These are phyloP conservation scores for Drosophila histrio DNA, from an alignment of 2,888 invertebrate species.

Conservation along the genomic window DNA sequence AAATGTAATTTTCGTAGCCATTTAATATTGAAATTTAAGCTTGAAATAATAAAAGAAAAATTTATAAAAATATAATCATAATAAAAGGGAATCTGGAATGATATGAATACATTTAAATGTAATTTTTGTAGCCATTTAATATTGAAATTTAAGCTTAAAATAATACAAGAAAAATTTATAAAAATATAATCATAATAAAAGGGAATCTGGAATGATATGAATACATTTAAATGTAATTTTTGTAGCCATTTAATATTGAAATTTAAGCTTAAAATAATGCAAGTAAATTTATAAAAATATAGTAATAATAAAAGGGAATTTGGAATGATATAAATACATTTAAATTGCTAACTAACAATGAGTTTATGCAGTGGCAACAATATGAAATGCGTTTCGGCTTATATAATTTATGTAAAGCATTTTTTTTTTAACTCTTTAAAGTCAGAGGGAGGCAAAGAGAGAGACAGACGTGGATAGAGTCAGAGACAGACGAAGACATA, in stretches of 20 bases:
- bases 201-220: too few relatives aligned
- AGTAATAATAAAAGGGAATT: too few relatives aligned
- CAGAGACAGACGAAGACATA: too few relatives aligned
- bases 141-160: too few relatives aligned
- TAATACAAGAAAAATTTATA: too few relatives aligned
- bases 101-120: too few relatives aligned
- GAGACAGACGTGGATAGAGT: too few relatives aligned
- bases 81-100: too few relatives aligned
- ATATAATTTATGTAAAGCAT: slow-evolving; percentile 1
- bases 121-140: background rate
- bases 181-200: background rate
- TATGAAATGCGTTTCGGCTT: background rate
- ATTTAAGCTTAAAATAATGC: too few relatives aligned
- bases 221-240: too few relatives aligned
- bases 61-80: background rate
- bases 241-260: background rate
- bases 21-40: background rate
- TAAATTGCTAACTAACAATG: slow-evolving; percentile 1
- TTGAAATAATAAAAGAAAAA: too few relatives aligned
- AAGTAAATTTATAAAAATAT: too few relatives aligned
- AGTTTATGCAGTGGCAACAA: background rate
- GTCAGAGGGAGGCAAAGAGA: background rate
- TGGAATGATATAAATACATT: background rate
- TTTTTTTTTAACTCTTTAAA: background rate
- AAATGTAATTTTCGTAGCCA: background rate